Evolutionary conservation across 1,140 invertebrate genomes (phyloP).

Genomic region (Caenorhabditis tropicalis): DNA sequence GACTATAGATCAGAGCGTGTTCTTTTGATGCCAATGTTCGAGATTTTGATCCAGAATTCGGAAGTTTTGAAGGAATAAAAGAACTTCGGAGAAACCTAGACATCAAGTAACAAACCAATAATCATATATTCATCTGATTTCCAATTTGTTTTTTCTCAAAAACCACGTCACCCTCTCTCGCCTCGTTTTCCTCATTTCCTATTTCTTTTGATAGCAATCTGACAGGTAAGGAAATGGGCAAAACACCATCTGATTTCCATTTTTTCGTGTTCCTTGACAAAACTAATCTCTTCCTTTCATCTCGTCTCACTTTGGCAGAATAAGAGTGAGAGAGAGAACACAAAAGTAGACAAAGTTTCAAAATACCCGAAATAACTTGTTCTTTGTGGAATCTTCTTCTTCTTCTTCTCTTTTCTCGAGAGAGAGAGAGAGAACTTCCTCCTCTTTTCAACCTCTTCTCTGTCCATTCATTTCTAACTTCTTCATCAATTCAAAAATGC

Average conservation of each 20-base stretch:
- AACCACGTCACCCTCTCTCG: neutral
- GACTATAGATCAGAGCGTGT: too few relatives aligned
- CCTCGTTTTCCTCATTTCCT: neutral
- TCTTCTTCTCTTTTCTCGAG: neutral
- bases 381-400: neutral
- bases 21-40: too few relatives aligned
- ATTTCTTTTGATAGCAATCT: neutral
- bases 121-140: too few relatives aligned
- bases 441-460: neutral
- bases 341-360: neutral
- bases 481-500: neutral
- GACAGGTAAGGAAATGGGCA: neutral
- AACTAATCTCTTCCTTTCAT: conserved; percentile 6
- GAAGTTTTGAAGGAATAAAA: too few relatives aligned
- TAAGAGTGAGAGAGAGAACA: neutral
- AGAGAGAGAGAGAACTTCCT: neutral
- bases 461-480: neutral
- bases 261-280: neutral
- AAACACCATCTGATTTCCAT: conserved; percentile 17
- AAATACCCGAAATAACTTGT: conserved; percentile 32
- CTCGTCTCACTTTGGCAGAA: neutral
- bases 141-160: neutral
- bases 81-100: too few relatives aligned
- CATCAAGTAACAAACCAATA: too few relatives aligned
- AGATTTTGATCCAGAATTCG: too few relatives aligned